Evolutionary conservation across 1,140 invertebrate genomes (phyloP), one percentile per base, ranked within the genome.

Genomic region (Dryas iulia): DNA sequence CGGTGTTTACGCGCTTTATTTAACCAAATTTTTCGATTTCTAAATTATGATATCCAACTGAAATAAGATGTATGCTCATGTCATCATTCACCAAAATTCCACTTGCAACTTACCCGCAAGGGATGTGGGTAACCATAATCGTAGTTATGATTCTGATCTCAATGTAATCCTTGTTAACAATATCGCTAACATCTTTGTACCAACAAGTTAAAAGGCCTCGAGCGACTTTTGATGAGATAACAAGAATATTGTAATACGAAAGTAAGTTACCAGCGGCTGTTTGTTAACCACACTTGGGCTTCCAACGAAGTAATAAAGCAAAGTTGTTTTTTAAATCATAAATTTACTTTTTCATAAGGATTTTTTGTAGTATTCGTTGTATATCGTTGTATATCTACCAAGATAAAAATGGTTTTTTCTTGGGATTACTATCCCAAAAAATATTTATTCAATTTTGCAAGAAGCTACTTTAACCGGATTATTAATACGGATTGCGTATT

Each of bases 191-290:
- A 21, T 47, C 39, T 47, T 47, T 21, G 39, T 10, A 47, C 39
- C 39, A 21, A 47, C 35, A 47, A 47, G 39, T 47, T 47, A 47
- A 47, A 47, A 47, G 18, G 14, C 39, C 18, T 2, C 39, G 39
- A 47, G 39, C 39, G 6, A 10, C 39, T 47, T 47, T 47, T 21
- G 39, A 47, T 47, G 8, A 18, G 14, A 21, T 47, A 47, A 47
- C 39, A 18, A 47, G 39, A 47, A 47, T 47, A 47, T 47, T 47
- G 39, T 47, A 47, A 47, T 47, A 47, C 18, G 18, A 47, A 47
- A 47, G 18, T 10, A 47, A 47, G 39, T 47, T 47, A 47, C 2
- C 39, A 18, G 14, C 5, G 14, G 39, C 39, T 47, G 39, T 47
- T 47, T 47, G 39, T 18, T 47, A 47, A 47, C 18, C 18, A 47